Evolutionary conservation across 2,113 vertebrate species (phyloP).

Genomic region (Lathamus discolor): DNA sequence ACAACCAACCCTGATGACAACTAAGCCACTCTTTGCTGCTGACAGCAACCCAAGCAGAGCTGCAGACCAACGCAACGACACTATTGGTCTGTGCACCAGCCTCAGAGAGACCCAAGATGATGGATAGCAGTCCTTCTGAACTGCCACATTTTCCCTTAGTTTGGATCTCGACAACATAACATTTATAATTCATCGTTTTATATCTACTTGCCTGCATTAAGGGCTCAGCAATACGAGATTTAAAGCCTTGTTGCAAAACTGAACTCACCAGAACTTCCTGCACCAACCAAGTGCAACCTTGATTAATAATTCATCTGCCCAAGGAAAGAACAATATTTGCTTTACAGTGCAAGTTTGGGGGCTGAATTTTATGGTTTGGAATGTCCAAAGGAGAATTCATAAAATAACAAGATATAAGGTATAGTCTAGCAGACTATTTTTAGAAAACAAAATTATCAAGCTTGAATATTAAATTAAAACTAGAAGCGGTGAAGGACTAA

Average conservation of each 20-base stretch:
- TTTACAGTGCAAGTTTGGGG: neutral
- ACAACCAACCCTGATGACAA: neutral
- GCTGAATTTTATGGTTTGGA: neutral
- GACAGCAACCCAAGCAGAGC: neutral
- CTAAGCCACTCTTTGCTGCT: neutral
- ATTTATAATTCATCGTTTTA: neutral
- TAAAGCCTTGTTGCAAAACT: neutral
- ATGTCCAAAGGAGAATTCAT: neutral
- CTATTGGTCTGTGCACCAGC: neutral
- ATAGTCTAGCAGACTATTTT: neutral
- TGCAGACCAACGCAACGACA: neutral
- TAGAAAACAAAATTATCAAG: neutral
- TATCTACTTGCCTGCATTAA: neutral
- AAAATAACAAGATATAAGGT: neutral
- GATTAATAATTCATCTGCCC: neutral
- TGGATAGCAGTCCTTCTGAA: neutral
- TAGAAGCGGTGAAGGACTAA: neutral
- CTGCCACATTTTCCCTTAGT: neutral
- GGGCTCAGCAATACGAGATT: neutral
- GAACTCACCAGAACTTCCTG: neutral
- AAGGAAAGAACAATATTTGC: neutral
- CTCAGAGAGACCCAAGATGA: fast-evolving
- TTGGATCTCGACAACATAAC: neutral
- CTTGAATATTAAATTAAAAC: neutral
- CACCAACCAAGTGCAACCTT: neutral